Evolutionary conservation across 2,888 invertebrate species (phyloP).

Genomic region (Sphaeridia pumilis): DNA sequence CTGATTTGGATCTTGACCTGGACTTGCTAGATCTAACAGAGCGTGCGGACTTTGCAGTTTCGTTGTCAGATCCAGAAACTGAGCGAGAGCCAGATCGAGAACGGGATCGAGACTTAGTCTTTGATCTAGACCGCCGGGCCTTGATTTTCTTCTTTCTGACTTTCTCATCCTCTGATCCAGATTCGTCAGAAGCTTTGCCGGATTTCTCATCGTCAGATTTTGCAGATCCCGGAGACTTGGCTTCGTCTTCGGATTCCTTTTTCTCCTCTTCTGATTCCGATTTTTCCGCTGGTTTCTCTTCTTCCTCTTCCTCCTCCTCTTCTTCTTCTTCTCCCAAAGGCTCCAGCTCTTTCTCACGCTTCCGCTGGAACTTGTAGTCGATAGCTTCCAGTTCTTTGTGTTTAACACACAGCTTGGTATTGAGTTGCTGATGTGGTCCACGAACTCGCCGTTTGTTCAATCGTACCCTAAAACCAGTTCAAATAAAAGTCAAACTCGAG

Average conservation of each 20-base stretch:
- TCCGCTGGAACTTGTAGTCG: conserved; percentile 75
- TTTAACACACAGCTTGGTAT: conserved; percentile 75
- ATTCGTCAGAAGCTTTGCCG: neutral
- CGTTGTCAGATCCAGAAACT: conserved; percentile 42
- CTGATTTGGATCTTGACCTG: neutral
- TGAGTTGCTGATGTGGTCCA: conserved; percentile 53
- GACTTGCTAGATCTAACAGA: conserved; percentile 26
- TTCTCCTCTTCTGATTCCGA: conserved; percentile 17
- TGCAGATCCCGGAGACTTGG: conserved; percentile 14
- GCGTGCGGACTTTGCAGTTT: conserved; percentile 43
- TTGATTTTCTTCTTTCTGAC: no score
- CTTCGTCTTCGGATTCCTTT: conserved; percentile 38
- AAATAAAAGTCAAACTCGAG: conserved; percentile 1
- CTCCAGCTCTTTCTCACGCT: conserved; percentile 76
- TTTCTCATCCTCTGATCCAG: neutral
- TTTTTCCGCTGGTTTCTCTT: conserved; percentile 42
- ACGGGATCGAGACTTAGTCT: conserved; percentile 32
- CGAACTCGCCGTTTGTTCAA: conserved; percentile 83
- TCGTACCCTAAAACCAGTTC: conserved; percentile 61
- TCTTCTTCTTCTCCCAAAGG: conserved; percentile 56
- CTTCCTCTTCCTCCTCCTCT: conserved; percentile 39
- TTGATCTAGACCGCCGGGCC: no score
- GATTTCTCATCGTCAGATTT: conserved; percentile 11
- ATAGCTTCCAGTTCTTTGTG: conserved; percentile 73
- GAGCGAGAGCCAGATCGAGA: no score